These are phyloP conservation scores for Anguilla megastoma DNA, from an alignment of 2,797 vertebrate genomes.

Conservation along the genomic window DNA sequence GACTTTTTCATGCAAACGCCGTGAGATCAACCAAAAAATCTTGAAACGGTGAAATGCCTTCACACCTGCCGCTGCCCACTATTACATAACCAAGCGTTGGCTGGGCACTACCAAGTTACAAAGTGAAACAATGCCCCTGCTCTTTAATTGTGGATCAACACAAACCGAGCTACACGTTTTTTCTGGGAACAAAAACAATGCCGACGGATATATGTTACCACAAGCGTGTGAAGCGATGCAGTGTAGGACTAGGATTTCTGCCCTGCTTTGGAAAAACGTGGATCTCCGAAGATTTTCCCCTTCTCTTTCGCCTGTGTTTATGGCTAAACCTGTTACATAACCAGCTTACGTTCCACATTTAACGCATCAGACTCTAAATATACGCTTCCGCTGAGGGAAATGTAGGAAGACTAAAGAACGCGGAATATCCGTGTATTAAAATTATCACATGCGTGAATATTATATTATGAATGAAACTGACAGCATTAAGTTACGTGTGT, in stretches of 20 bases:
- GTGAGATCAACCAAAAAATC: constrained; percentile 62
- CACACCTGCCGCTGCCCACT: constrained; percentile 63
- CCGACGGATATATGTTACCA: constrained; percentile 1
- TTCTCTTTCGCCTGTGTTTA: constrained; percentile 78
- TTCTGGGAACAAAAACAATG: not conserved
- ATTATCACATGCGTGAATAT: not conserved
- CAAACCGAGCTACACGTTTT: not conserved
- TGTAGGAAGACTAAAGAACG: constrained; percentile 45
- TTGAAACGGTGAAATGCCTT: constrained; percentile 44
- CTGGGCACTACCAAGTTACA: constrained; percentile 62
- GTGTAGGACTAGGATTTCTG: not conserved
- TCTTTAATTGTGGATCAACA: constrained; percentile 19
- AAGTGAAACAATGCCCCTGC: constrained; percentile 57
- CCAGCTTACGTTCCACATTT: constrained; percentile 91
- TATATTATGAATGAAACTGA: not conserved
- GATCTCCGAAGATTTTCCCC: constrained; percentile 57
- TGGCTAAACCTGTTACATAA: constrained; percentile 98
- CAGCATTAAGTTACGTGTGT: not conserved
- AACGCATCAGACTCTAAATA: constrained; percentile 89
- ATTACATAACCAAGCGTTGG: constrained; percentile 72
- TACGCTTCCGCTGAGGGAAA: constrained; percentile 62
- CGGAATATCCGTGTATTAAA: not conserved
- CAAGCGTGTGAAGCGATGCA: not conserved
- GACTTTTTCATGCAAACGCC: constrained; percentile 55
- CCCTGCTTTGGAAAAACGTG: constrained; percentile 32